phyloP scores from a whole-genome alignment of 2,888 invertebrate species.

The Syrista parreyssii region DNA sequence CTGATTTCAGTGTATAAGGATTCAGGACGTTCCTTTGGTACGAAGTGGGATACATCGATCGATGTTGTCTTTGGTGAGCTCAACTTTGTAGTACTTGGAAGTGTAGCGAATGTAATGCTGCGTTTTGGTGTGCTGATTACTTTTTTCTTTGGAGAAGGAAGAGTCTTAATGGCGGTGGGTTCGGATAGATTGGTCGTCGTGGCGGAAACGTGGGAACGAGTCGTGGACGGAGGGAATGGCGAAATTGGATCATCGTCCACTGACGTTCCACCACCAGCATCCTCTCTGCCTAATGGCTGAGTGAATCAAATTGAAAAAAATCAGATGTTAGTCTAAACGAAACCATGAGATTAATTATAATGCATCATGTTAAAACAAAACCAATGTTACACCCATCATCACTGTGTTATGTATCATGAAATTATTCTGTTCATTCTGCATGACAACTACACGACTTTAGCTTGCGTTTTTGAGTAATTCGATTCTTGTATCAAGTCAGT shows the following conservation, averaged over 20 bases:
- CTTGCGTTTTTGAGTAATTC: not conserved
- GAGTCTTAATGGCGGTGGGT: conserved; percentile 42
- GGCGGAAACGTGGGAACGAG: conserved; percentile 8
- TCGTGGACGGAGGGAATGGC: conserved; percentile 35
- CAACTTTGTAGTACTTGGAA: conserved; percentile 33
- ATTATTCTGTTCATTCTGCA: not conserved
- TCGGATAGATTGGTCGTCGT: conserved; percentile 39
- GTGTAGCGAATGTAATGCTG: conserved; percentile 52
- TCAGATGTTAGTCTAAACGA: conserved; percentile 15
- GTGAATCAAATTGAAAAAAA: conserved; percentile 45
- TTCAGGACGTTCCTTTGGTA: conserved; percentile 30
- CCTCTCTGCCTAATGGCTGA: conserved; percentile 52
- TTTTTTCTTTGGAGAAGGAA: conserved; percentile 46
- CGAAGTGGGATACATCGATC: conserved; percentile 24
- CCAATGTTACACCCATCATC: not conserved
- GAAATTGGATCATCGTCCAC: conserved; percentile 52
- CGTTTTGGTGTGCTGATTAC: conserved; percentile 44
- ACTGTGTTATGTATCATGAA: not conserved
- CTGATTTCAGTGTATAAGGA: conserved; percentile 32
- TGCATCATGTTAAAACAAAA: not conserved
- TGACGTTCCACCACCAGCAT: conserved; percentile 54
- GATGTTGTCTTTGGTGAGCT: conserved; percentile 28
- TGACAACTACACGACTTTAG: not conserved
- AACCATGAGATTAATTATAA: not conserved
- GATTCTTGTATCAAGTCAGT: not conserved